phyloP scores from a whole-genome alignment of 2,113 vertebrate species.

The Sphyrna mokarran region DNA sequence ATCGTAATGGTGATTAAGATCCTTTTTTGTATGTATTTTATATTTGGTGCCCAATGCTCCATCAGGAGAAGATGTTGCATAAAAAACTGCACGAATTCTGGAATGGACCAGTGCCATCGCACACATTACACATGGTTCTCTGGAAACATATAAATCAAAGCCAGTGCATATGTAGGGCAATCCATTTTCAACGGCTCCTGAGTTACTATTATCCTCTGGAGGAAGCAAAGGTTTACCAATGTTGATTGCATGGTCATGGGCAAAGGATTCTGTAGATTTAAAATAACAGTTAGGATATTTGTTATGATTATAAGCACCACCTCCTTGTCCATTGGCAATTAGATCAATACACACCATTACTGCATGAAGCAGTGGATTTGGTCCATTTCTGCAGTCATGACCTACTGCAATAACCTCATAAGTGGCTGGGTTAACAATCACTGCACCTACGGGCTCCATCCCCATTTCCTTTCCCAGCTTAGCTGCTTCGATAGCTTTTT shows the following conservation, averaged over 20 bases:
- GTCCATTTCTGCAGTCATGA: conserved; percentile 58
- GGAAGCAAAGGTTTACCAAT: neutral
- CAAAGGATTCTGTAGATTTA: neutral
- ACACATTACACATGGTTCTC: conserved; percentile 79
- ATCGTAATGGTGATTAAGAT: conserved; percentile 75
- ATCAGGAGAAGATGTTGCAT: conserved; percentile 55
- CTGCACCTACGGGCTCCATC: conserved; percentile 62
- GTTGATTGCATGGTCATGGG: neutral
- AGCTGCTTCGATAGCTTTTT: conserved; percentile 57
- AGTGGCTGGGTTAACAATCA: conserved; percentile 57
- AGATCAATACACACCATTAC: conserved; percentile 79
- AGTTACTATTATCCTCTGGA: neutral
- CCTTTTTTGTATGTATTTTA: conserved; percentile 65
- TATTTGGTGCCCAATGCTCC: conserved; percentile 69
- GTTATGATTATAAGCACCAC: conserved; percentile 55
- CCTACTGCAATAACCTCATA: conserved; percentile 58
- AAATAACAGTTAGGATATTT: conserved; percentile 54
- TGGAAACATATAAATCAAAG: conserved; percentile 74
- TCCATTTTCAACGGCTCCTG: neutral
- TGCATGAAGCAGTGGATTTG: conserved; percentile 66
- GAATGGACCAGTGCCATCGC: conserved; percentile 83
- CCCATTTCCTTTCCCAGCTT: conserved; percentile 46
- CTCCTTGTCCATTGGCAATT: conserved; percentile 68
- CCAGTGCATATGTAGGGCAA: conserved; percentile 76
- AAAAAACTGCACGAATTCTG: conserved; percentile 72